Evolutionary conservation across 2,888 invertebrate genomes (phyloP).

Genomic region (Teleiodes luculella): DNA sequence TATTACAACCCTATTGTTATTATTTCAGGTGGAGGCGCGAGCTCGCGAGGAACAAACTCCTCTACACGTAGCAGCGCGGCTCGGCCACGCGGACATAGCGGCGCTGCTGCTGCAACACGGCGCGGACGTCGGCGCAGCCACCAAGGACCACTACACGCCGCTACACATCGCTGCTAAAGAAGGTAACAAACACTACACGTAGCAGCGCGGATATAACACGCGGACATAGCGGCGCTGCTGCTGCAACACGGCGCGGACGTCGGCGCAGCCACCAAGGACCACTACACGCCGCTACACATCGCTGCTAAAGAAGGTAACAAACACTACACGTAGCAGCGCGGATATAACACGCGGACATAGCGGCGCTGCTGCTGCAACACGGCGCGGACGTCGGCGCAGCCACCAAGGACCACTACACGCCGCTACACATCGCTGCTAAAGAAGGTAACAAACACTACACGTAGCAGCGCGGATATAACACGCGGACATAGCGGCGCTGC

Average conservation of each 20-base stretch:
- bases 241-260: slow-evolving; percentile 95
- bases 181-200: slow-evolving; percentile 69
- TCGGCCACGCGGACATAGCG: slow-evolving; percentile 98
- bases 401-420: slow-evolving; percentile 97
- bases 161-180: slow-evolving; percentile 98
- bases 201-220: background rate
- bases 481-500: slow-evolving; percentile 86
- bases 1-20: too few species aligned
- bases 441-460: slow-evolving; percentile 81
- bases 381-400: slow-evolving; percentile 93
- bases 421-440: slow-evolving; percentile 97
- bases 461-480: background rate
- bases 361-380: slow-evolving; percentile 94
- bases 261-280: slow-evolving; percentile 94
- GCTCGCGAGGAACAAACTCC: slow-evolving; percentile 96
- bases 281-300: slow-evolving; percentile 97
- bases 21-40: slow-evolving; percentile 81
- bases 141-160: slow-evolving; percentile 97
- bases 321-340: background rate
- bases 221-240: slow-evolving; percentile 89
- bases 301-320: slow-evolving; percentile 94
- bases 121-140: slow-evolving; percentile 91
- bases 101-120: slow-evolving; percentile 96
- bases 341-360: slow-evolving; percentile 72
- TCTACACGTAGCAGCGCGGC: slow-evolving; percentile 95